Evolutionary conservation across 2,888 invertebrate species (phyloP).

Genomic region (Blastobasis lacticolella): DNA sequence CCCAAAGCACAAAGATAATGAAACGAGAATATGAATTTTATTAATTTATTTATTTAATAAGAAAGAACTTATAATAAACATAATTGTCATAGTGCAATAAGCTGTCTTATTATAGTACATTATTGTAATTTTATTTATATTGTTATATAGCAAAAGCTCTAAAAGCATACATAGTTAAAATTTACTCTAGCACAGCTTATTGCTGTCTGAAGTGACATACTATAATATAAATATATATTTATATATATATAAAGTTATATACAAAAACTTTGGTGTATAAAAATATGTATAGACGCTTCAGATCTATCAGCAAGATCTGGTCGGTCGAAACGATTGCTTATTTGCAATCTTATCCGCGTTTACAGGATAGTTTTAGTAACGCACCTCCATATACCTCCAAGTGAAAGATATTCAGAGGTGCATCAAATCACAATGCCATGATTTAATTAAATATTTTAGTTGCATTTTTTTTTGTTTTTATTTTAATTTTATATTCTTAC

Average conservation of each 20-base stretch:
- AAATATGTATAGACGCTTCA: slow-evolving; percentile 67
- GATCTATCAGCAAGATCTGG: slow-evolving; percentile 65
- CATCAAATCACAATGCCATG: slow-evolving; percentile 64
- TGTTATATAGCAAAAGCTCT: slow-evolving; percentile 62
- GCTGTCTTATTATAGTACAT: slow-evolving; percentile 48
- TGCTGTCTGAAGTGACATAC: slow-evolving; percentile 27
- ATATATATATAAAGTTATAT: slow-evolving; percentile 61
- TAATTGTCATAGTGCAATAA: slow-evolving; percentile 55
- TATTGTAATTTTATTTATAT: slow-evolving; percentile 41
- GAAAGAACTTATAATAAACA: slow-evolving; percentile 49
- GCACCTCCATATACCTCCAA: slow-evolving; percentile 31
- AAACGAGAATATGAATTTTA: neutral
- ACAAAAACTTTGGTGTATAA: slow-evolving; percentile 67
- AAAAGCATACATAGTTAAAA: slow-evolving; percentile 52
- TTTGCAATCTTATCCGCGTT: slow-evolving; percentile 62
- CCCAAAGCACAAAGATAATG: neutral
- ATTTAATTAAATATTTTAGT: slow-evolving; percentile 21
- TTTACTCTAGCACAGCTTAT: slow-evolving; percentile 48
- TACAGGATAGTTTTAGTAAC: slow-evolving; percentile 60
- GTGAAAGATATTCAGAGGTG: slow-evolving; percentile 42
- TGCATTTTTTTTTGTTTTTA: slow-evolving; percentile 26
- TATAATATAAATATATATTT: slow-evolving; percentile 34
- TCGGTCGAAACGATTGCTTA: slow-evolving; percentile 71
- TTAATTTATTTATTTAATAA: slow-evolving; percentile 52
- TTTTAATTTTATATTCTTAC: slow-evolving; percentile 37